Conservation (phyloP, 2,888 invertebrate species). For the Gari tellinella region DNA sequence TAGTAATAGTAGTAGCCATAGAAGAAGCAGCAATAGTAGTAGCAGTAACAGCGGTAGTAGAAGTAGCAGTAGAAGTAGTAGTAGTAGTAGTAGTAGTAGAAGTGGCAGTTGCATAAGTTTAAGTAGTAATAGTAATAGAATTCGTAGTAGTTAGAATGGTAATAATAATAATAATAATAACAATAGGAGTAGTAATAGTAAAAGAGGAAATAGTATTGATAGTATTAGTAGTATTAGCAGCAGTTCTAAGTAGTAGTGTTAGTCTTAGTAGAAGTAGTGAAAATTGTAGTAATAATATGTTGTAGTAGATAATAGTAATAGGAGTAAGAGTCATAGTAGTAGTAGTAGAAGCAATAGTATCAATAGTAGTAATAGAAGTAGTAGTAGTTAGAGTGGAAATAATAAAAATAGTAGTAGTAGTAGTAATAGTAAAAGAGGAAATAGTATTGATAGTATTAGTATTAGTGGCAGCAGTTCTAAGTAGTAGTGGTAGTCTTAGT, state of each 20-base stretch:
- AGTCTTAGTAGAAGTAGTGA: no score
- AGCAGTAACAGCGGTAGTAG: background rate
- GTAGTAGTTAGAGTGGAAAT: conserved; percentile 22
- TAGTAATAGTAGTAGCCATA: no score
- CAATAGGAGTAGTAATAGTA: conserved; percentile 8
- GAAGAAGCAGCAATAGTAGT: conserved; percentile 1
- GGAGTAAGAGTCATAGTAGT: conserved; percentile 28
- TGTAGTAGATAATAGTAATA: conserved; percentile 19
- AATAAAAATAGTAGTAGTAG: conserved; percentile 13
- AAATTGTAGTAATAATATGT: no score
- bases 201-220: conserved; percentile 13
- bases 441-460: no score
- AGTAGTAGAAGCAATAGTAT: conserved; percentile 30
- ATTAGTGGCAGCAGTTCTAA: no score
- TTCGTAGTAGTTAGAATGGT: conserved; percentile 8
- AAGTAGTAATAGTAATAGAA: conserved; percentile 7
- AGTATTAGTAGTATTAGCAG: conserved; percentile 25
- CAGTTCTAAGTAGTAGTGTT: no score
- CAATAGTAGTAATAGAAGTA: conserved; percentile 28
- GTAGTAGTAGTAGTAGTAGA: background rate
- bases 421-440: no score
- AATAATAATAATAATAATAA: conserved; percentile 19
- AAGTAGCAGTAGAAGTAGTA: conserved; percentile 1
- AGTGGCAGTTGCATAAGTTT: background rate
- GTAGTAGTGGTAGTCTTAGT: no score